Evolutionary conservation across 2,113 vertebrate species (phyloP), one percentile per base, ranked within the genome.

Genomic region (Ptyas mucosa): DNA sequence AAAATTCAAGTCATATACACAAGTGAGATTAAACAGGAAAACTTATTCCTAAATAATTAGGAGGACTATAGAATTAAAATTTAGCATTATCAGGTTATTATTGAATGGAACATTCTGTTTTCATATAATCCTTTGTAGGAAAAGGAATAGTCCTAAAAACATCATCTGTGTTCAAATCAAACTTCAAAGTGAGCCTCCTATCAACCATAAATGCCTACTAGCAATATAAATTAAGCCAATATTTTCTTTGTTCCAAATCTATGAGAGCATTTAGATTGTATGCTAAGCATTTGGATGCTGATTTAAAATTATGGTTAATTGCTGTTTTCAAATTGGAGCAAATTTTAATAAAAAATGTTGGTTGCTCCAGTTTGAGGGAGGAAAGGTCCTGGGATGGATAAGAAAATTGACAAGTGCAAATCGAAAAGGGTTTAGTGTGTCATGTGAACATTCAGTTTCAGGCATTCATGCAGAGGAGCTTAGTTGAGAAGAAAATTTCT

Each of bases 401-500:
- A 81, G 75, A 18, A 81, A 81, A 21, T 9, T 81, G 75, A 43
- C 34, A 81, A 39, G 8, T 81, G 18, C 8, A 81, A 43, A 39
- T 10, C 43, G 18, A 81, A 34, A 81, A 43, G 34, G 18, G 8
- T 43, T 43, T 39, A 81, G 8, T 34, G 7, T 21, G 3, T 81
- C 34, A 81, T 81, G 34, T 81, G 75, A 81, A 81, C 8, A 43
- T 81, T 87, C 46, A 10, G 90, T 94, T 92, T 57, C 2, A 20
- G 9, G 29, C 93, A 90, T 92, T 88, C 34, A 81, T 81, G 34
- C 18, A 39, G 18, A 92, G 85, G 39, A 92, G 94, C 91, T 49
- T 39, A 88, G 55, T 26, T 92, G 69, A 95, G 91, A 91, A 93
- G 3, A 54, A 90, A 93, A 94, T 87, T 93, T 90, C 75, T 92